Evolutionary conservation across 2,113 vertebrate genomes (phyloP), one percentile per base, ranked within the genome.

Genomic region (Bufo bufo): DNA sequence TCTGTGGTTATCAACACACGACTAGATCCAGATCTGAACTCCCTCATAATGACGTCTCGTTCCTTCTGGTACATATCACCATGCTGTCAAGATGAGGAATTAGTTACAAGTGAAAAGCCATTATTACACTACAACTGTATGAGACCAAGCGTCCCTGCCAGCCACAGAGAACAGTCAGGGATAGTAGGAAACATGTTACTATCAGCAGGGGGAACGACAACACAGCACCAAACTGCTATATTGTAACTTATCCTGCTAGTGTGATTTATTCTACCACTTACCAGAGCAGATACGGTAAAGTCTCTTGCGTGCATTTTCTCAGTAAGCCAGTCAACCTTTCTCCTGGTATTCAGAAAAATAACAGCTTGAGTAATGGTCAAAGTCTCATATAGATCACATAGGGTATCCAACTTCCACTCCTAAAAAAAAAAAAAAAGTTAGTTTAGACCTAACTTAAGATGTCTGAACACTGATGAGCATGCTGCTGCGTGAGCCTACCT

Each of bases 11-110:
- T 99, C 92, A 99, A 92, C 90, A 99, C 97, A 91, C 98, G 93
- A 92, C 98, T 99, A 12, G 97, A 99, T 72, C 98, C 98, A 47
- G 98, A 99, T 58, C 98, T 92, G 0, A 99, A 99, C 93, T 99
- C 98, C 56, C 98, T 96, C 98, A 99, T 99, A 91, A 99, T 99
- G 89, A 99, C 97, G 90, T 99, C 98, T 84, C 98, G 95, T 83
- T 99, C 98, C 91, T 99, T 99, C 95, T 99, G 98, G 91, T 99
- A 98, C 98, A 99, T 99, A 87, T 99, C 98, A 80, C 98, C 98
- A 90, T 99, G 98, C 98, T 99, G 92, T 0, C 56, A 45, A 90
- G 43, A 16, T 91, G 59, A 90, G 91, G 11, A 17, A 23, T 59
- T 59, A 19, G 20, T 0, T 0, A 0, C 82, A 75, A 78, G 77